Base-by-base conservation (phyloP, 2,888 invertebrate species). In the Epirrita christyi region DNA sequence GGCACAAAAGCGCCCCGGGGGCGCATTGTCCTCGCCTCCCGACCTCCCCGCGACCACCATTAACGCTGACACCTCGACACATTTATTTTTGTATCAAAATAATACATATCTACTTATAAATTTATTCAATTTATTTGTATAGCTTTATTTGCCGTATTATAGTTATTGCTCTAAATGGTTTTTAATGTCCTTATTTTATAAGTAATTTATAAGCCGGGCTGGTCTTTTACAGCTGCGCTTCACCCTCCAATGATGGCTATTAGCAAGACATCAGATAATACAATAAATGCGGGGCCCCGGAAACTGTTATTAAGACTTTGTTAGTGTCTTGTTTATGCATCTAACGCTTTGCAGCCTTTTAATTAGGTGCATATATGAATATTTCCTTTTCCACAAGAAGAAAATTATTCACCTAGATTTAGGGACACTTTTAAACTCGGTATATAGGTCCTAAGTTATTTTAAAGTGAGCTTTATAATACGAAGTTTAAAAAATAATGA, bases 151-250 rank as follows among this genome's bases (percentile, higher is more conserved):
- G 75, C 70, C 75, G 74, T 74, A 81, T 81, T 83, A 87, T 83
- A 86, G 88, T 86, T 85, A 87, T 88, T 85, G 82, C 86, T 85
- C 84, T 89, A 89, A 92, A 92, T 89, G 87, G 85, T 86, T 88
- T 89, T 88, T 87, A 90, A 92, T 90, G 86, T 85, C 83, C 86
- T 86, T 83, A 86, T 89, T 88, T 87, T 85, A 85, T 81, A 80
- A 76, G 85, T 86, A 83, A 88, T 88, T 86, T 87, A 88, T 89
- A 82, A 80, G 74, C 71, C 68, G 71, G 74, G 73, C 68, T 68
- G 71, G 70, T 68, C 54, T 62, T 79, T 77, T 81, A 87, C 88
- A 87, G 88, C 89, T 88, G 88, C 86, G 72, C 76, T 82, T 78
- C 81, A 80, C 88, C 88, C 89, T 83, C 78, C 78, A 73, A 79